These are phyloP conservation scores for Esperia sulphurella DNA, from an alignment of 2,888 invertebrate species.

Conservation along the genomic window DNA sequence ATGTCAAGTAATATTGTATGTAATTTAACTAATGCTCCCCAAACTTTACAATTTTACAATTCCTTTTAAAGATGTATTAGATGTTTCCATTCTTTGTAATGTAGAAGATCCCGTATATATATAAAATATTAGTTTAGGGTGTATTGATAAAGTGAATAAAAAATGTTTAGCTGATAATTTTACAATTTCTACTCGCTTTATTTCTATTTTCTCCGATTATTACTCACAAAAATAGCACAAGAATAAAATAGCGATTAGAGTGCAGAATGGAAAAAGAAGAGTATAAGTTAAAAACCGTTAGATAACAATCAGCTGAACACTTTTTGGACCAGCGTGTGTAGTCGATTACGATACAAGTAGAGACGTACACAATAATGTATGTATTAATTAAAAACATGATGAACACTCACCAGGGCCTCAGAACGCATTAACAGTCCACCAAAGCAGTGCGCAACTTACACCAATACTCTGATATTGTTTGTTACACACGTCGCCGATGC, in stretches of 20 bases:
- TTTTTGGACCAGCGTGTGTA: constrained; percentile 1
- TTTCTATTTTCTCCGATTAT: no score
- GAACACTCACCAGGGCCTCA: constrained; percentile 74
- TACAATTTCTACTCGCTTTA: no score
- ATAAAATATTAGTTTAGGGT: constrained; percentile 7
- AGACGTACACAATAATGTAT: constrained; percentile 47
- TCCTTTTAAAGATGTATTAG: neutral
- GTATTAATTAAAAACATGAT: constrained; percentile 64
- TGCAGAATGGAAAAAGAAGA: no score
- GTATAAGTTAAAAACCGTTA: neutral
- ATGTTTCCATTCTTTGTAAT: constrained; percentile 6
- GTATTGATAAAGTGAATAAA: constrained; percentile 2
- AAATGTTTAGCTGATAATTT: constrained; percentile 8
- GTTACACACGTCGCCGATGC: constrained; percentile 70
- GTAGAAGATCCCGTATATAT: constrained; percentile 9
- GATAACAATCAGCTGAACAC: constrained; percentile 1
- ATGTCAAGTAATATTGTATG: neutral
- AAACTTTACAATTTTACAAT: neutral
- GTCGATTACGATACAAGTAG: constrained; percentile 5
- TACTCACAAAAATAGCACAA: no score
- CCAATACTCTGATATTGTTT: constrained; percentile 47
- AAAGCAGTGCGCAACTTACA: constrained; percentile 78
- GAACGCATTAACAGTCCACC: constrained; percentile 77
- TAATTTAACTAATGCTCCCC: neutral
- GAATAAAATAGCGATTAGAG: no score